Evolutionary conservation across 1,140 invertebrate species (phyloP).

Genomic region (Pseudobourletiella spinata): DNA sequence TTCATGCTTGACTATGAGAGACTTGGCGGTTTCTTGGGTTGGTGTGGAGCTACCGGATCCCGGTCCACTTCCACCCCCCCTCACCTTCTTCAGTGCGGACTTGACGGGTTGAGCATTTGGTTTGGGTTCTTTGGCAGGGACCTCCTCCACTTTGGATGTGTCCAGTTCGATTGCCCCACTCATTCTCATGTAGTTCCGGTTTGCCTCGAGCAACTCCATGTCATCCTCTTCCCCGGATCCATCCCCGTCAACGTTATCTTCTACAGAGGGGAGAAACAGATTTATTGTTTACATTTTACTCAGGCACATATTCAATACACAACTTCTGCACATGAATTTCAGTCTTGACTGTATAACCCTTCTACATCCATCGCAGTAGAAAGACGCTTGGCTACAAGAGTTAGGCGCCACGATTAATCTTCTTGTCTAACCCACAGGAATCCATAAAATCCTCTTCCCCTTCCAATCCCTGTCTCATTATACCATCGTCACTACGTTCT

Average conservation of each 20-base stretch:
- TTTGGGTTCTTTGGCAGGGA: slow-evolving; percentile 68
- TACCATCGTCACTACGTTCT: no score
- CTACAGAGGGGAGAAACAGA: not conserved
- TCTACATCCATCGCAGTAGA: no score
- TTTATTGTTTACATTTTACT: not conserved
- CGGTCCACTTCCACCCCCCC: slow-evolving; percentile 41
- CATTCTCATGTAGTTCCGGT: slow-evolving; percentile 23
- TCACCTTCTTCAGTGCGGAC: slow-evolving; percentile 80
- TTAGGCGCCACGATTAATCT: no score
- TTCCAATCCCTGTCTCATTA: no score
- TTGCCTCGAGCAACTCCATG: slow-evolving; percentile 41
- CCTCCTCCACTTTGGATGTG: slow-evolving; percentile 73
- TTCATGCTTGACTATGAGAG: slow-evolving; percentile 59
- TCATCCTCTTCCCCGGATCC: slow-evolving; percentile 50
- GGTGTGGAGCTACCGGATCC: slow-evolving; percentile 50
- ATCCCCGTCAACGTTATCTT: slow-evolving; percentile 44
- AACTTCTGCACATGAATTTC: no score
- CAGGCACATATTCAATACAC: no score
- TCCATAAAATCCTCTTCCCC: no score
- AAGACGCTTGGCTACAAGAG: not conserved
- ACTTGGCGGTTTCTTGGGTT: slow-evolving; percentile 60
- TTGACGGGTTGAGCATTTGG: slow-evolving; percentile 82
- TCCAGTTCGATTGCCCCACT: slow-evolving; percentile 42
- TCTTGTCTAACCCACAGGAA: no score
- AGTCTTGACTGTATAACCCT: no score